phyloP scores from a whole-genome alignment of 2,888 invertebrate genomes.

The Acanthosepion esculentum region DNA sequence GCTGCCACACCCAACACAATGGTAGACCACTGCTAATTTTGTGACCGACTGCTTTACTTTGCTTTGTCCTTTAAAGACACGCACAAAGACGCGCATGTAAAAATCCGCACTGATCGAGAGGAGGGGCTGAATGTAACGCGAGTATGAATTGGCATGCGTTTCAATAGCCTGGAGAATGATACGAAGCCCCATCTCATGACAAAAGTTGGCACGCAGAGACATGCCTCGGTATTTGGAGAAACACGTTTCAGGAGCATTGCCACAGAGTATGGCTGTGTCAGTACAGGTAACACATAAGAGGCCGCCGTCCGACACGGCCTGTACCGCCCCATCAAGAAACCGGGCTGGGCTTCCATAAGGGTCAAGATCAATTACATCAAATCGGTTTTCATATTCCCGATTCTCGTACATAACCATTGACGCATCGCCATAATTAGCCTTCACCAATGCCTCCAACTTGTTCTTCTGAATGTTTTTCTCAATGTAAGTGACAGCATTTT shows the following conservation, averaged over 20 bases:
- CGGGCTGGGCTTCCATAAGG: slow-evolving; percentile 96
- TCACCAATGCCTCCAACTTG: slow-evolving; percentile 83
- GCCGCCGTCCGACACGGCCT: slow-evolving; percentile 79
- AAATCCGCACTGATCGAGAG: slow-evolving; percentile 95
- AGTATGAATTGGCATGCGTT: slow-evolving; percentile 92
- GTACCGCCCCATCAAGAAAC: slow-evolving; percentile 81
- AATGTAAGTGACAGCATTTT: slow-evolving; percentile 88
- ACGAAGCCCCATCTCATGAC: slow-evolving; percentile 96
- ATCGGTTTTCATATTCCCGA: slow-evolving; percentile 81
- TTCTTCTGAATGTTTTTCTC: slow-evolving; percentile 86
- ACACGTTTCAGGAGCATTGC: slow-evolving; percentile 95
- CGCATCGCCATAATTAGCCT: slow-evolving; percentile 89
- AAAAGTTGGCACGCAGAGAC: slow-evolving; percentile 84
- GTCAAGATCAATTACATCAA: slow-evolving; percentile 94
- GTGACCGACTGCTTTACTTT: slow-evolving; percentile 86
- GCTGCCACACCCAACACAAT: slow-evolving; percentile 92
- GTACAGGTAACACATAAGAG: slow-evolving; percentile 95
- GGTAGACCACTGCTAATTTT: slow-evolving; percentile 90
- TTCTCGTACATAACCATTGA: slow-evolving; percentile 78
- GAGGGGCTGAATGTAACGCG: slow-evolving; percentile 91
- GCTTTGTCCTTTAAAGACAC: slow-evolving; percentile 85
- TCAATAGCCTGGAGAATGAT: slow-evolving; percentile 93
- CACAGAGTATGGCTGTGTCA: slow-evolving; percentile 94
- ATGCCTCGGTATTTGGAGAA: slow-evolving; percentile 93
- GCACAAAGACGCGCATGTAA: slow-evolving; percentile 94